A percentile compares a stretch with the other conserved stretches of the same genome.
Evolutionary conservation across 1,140 invertebrate genomes (phyloP).

Genomic region (Paramacrobiotus metropolitanus): DNA sequence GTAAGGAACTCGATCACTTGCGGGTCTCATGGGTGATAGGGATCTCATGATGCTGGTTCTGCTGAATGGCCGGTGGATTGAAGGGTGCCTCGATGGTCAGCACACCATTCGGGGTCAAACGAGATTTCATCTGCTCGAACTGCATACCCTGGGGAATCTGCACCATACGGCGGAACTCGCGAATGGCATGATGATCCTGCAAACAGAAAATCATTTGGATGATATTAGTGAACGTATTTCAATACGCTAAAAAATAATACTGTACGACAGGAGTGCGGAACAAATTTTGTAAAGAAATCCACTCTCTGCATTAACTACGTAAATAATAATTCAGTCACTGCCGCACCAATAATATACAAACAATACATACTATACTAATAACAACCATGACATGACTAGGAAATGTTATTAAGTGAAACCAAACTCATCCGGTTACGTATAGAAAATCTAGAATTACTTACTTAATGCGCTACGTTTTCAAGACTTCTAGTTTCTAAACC

Average conservation of each 20-base stretch:
- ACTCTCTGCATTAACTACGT: too few species aligned
- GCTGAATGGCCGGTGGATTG: neutral
- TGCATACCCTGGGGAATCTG: neutral
- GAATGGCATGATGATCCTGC: neutral
- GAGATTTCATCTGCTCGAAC: neutral
- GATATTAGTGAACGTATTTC: too few species aligned
- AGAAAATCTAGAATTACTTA: too few species aligned
- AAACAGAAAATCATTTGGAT: neutral
- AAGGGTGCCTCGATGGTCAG: neutral
- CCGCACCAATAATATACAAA: too few species aligned
- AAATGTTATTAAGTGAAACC: neutral
- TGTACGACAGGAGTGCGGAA: too few species aligned
- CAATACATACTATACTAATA: too few species aligned
- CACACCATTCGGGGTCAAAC: neutral
- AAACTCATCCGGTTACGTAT: too few species aligned
- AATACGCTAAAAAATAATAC: too few species aligned
- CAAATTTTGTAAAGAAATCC: too few species aligned
- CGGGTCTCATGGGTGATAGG: neutral
- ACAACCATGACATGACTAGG: neutral
- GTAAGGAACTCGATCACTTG: neutral
- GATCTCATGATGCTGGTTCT: neutral
- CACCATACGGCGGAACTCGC: constrained; percentile 1
- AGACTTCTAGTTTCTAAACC: too few species aligned
- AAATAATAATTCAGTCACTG: too few species aligned
- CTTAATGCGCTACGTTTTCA: too few species aligned